A percentile compares a stretch with the other conserved stretches of the same genome.
phyloP scores from a whole-genome alignment of 2,888 invertebrate species.

The Eupithecia exiguata region DNA sequence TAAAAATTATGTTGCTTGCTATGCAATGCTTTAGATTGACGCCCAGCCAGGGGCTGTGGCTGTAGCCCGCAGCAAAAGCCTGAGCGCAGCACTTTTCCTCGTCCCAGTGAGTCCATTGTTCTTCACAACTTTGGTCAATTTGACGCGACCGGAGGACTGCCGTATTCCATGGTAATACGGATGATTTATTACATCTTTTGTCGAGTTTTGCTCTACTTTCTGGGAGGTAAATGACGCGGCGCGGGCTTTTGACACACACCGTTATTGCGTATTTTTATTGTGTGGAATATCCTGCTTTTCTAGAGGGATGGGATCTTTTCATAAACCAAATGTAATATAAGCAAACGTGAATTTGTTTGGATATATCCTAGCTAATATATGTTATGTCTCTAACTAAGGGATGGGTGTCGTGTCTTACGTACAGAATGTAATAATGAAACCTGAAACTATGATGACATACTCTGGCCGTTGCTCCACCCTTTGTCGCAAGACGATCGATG shows the following conservation, averaged over 20 bases:
- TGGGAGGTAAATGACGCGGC: slow-evolving; percentile 27
- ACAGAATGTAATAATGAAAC: slow-evolving; percentile 24
- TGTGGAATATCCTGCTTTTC: slow-evolving; percentile 4
- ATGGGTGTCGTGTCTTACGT: not conserved
- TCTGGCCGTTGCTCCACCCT: slow-evolving; percentile 18
- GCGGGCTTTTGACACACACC: slow-evolving; percentile 26
- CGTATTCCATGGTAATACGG: slow-evolving; percentile 49
- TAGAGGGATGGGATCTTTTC: slow-evolving; percentile 10
- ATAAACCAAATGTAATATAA: slow-evolving; percentile 7
- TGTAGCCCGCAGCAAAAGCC: slow-evolving; percentile 48
- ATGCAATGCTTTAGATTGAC: slow-evolving; percentile 52
- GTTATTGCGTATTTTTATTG: slow-evolving; percentile 27
- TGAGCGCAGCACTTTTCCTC: slow-evolving; percentile 63
- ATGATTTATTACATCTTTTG: slow-evolving; percentile 44
- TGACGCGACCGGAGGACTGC: slow-evolving; percentile 45
- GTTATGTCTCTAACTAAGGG: not conserved
- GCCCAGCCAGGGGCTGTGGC: slow-evolving; percentile 57
- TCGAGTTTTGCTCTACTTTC: slow-evolving; percentile 37
- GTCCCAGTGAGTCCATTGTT: slow-evolving; percentile 63
- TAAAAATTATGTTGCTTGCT: slow-evolving; percentile 6
- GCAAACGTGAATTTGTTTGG: not conserved
- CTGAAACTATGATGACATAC: slow-evolving; percentile 20
- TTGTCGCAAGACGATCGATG: slow-evolving; percentile 26
- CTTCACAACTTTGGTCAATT: slow-evolving; percentile 48
- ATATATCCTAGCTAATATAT: not conserved